Evolutionary conservation across 2,797 vertebrate genomes (phyloP).

Genomic region (Lepus townsendii): DNA sequence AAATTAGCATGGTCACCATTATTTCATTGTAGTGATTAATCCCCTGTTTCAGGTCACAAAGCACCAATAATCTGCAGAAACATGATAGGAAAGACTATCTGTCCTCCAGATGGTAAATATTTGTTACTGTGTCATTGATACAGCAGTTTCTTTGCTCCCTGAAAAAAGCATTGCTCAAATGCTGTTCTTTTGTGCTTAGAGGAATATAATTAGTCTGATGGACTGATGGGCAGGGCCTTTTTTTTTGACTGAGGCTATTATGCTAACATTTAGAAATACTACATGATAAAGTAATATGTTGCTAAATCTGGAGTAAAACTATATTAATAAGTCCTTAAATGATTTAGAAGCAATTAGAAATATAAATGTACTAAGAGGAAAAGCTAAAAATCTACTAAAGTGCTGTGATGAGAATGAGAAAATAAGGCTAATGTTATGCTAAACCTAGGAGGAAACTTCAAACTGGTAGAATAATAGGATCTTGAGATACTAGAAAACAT

Average conservation of each 20-base stretch:
- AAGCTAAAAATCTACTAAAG: slow-evolving; percentile 22
- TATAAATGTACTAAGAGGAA: not conserved
- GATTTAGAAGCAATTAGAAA: slow-evolving; percentile 52
- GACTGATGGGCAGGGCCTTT: not conserved
- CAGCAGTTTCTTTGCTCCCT: not conserved
- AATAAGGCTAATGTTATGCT: not conserved
- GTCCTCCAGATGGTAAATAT: not conserved
- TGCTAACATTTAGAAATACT: slow-evolving; percentile 29
- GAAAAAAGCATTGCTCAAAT: slow-evolving; percentile 8
- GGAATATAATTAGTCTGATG: not conserved
- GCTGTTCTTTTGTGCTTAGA: not conserved
- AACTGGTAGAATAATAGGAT: not conserved
- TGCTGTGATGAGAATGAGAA: not conserved
- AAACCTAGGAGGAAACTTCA: not conserved
- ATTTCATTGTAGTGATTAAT: slow-evolving; percentile 2
- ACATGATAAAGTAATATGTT: not conserved
- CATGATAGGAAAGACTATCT: not conserved
- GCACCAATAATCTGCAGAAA: not conserved
- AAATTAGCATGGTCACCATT: not conserved
- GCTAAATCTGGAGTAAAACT: not conserved
- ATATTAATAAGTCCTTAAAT: slow-evolving; percentile 48
- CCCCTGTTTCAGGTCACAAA: not conserved
- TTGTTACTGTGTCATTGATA: not conserved
- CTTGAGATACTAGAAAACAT: not conserved
- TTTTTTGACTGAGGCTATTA: not conserved